These are phyloP conservation scores for Protobothrops mucrosquamatus DNA, from an alignment of 2,113 vertebrate species.

Conservation along the genomic window DNA sequence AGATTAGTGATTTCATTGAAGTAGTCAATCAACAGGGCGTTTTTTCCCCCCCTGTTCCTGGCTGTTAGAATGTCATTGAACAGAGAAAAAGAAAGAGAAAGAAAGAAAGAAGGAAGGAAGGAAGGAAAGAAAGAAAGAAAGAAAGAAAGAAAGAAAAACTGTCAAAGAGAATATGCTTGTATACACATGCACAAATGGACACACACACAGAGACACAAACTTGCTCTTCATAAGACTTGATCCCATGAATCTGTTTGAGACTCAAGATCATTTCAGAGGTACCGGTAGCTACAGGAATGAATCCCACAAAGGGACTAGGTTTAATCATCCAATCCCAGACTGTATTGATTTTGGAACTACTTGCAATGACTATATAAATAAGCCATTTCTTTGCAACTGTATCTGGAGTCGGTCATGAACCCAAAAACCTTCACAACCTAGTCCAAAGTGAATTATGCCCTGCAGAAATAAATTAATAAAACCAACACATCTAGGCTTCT, in stretches of 20 bases:
- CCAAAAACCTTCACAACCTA: conserved; percentile 77
- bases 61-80: conserved; percentile 71
- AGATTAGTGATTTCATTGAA: conserved; percentile 68
- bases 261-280: conserved; percentile 71
- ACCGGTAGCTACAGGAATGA: conserved; percentile 72
- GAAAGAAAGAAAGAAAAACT: not conserved
- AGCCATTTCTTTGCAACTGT: conserved; percentile 83
- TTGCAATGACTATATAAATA: conserved; percentile 88
- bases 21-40: conserved; percentile 65
- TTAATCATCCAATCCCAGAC: conserved; percentile 86
- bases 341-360: conserved; percentile 85
- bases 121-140: conserved; percentile 42
- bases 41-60: not conserved
- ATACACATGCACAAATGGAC: not conserved
- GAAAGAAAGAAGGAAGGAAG: conserved; percentile 65
- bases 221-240: conserved; percentile 71
- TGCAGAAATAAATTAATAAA: conserved; percentile 89
- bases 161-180: not conserved
- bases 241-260: conserved; percentile 73
- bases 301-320: conserved; percentile 80
- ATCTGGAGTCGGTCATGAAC: conserved; percentile 83
- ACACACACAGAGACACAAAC: conserved; percentile 21
- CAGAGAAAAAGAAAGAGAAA: conserved; percentile 65
- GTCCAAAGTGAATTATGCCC: conserved; percentile 83
- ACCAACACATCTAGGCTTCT: conserved; percentile 79